Evolutionary conservation across 2,888 invertebrate species (phyloP).

Genomic region (Chymomyza procnemis): DNA sequence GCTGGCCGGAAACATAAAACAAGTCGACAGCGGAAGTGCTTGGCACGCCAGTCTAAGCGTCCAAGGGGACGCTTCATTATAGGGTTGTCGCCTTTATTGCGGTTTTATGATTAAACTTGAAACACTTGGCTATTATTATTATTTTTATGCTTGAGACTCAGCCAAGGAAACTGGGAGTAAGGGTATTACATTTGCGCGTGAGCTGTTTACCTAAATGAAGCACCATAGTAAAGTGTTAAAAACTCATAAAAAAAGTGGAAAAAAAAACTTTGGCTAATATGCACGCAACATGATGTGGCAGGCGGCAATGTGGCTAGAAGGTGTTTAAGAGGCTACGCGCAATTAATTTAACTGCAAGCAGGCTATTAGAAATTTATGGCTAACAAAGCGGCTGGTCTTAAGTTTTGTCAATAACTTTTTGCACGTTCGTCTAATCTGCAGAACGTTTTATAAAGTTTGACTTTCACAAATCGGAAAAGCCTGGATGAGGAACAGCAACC

Average conservation of each 20-base stretch:
- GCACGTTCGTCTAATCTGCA: constrained; percentile 58
- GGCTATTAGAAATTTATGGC: constrained; percentile 68
- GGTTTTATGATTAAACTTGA: constrained; percentile 62
- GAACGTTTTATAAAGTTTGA: constrained; percentile 68
- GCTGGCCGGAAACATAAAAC: constrained; percentile 74
- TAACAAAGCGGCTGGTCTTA: constrained; percentile 39
- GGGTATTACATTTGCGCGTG: constrained; percentile 54
- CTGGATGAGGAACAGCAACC: neutral
- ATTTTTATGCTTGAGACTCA: constrained; percentile 53
- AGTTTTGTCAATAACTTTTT: constrained; percentile 69
- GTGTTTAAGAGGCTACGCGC: constrained; percentile 61
- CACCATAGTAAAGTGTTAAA: constrained; percentile 55
- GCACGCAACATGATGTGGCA: constrained; percentile 55
- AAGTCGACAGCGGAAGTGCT: constrained; percentile 73
- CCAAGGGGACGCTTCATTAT: constrained; percentile 4
- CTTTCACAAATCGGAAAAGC: no score
- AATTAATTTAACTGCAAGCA: constrained; percentile 64
- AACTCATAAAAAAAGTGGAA: constrained; percentile 57
- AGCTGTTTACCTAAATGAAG: constrained; percentile 59
- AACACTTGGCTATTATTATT: constrained; percentile 62
- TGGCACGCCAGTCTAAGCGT: constrained; percentile 17
- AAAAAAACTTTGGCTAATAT: constrained; percentile 33
- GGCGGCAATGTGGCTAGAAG: constrained; percentile 31
- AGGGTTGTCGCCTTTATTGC: constrained; percentile 21
- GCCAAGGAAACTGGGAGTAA: constrained; percentile 31